Conservation (phyloP, 2,113 vertebrate species). For the Bubo scandiacus region DNA sequence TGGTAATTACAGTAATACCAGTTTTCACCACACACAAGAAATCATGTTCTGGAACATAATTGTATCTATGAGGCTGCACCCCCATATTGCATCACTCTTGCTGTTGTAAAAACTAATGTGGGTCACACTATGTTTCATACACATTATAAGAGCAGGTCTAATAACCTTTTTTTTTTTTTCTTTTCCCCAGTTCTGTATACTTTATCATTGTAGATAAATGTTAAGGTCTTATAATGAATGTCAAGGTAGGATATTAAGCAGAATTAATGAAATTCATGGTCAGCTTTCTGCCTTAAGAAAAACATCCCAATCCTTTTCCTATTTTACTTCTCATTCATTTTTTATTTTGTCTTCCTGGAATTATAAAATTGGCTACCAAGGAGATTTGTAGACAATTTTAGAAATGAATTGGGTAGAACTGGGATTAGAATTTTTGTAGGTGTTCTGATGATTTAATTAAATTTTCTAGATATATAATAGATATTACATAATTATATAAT, state of each 20-base stretch:
- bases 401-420: not conserved
- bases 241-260: not conserved
- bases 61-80: not conserved
- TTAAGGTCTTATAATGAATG: not conserved
- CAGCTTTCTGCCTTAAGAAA: not conserved
- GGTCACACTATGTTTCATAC: not conserved
- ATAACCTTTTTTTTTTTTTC: not conserved
- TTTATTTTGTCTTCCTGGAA: not conserved
- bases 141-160: not conserved
- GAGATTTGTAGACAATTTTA: not conserved
- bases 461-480: not conserved
- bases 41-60: not conserved
- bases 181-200: not conserved
- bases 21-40: not conserved
- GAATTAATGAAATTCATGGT: conserved; percentile 23
- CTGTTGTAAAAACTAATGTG: not conserved
- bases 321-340: not conserved
- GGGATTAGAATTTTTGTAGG: conserved; percentile 9
- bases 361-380: not conserved
- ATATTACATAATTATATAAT: not conserved
- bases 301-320: not conserved
- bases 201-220: not conserved
- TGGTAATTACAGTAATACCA: not conserved
- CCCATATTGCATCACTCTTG: not conserved
- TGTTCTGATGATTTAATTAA: not conserved